phyloP scores from a whole-genome alignment of 2,113 vertebrate species.

The Lagopus leucura region DNA sequence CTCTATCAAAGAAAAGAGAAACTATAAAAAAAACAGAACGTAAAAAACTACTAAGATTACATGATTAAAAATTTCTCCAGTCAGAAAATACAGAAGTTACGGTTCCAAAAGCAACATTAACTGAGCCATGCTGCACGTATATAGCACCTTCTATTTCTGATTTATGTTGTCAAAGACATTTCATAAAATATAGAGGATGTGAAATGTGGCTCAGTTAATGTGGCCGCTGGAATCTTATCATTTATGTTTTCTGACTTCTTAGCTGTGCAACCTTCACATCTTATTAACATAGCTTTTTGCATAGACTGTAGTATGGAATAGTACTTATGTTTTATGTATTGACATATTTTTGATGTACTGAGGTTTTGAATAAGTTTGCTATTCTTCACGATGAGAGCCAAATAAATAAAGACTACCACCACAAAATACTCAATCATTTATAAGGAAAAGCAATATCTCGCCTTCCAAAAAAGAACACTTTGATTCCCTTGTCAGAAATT shows the following conservation, averaged over 20 bases:
- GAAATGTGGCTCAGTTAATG: conserved; percentile 67
- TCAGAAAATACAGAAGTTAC: conserved; percentile 49
- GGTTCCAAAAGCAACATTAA: conserved; percentile 56
- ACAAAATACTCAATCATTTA: conserved; percentile 75
- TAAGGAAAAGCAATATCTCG: conserved; percentile 64
- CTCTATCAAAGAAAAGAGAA: neutral
- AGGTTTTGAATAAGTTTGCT: conserved; percentile 68
- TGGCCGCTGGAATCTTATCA: conserved; percentile 57
- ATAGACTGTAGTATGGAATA: conserved; percentile 55
- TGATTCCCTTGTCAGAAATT: conserved; percentile 72
- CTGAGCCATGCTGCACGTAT: conserved; percentile 43
- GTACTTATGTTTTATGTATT: conserved; percentile 75
- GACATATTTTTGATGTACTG: conserved; percentile 74
- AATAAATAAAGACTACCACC: conserved; percentile 75
- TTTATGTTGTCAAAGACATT: conserved; percentile 66
- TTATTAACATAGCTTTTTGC: conserved; percentile 65
- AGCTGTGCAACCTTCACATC: conserved; percentile 63
- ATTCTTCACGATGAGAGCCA: conserved; percentile 70
- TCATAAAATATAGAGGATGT: conserved; percentile 60
- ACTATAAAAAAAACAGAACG: neutral
- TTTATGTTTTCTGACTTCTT: conserved; percentile 67
- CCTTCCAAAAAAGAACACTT: conserved; percentile 69
- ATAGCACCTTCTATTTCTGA: conserved; percentile 54
- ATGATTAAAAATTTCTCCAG: conserved; percentile 45
- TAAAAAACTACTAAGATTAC: neutral